phyloP scores from a whole-genome alignment of 2,888 invertebrate genomes.

The Eretmocerus hayati region DNA sequence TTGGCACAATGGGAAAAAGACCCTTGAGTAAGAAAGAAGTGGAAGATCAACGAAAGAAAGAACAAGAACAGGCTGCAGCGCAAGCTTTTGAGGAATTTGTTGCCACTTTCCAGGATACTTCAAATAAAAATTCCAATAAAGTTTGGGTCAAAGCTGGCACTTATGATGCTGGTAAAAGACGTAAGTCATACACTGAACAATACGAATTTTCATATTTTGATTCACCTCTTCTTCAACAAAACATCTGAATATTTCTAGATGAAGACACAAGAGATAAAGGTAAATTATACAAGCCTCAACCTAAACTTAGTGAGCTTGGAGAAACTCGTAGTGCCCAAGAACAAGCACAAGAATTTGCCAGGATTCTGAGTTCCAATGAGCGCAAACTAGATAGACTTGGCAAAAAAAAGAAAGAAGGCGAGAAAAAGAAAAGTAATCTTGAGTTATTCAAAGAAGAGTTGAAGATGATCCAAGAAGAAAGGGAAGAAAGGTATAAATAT shows the following conservation, averaged over 20 bases:
- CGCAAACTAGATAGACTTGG: slow-evolving; percentile 59
- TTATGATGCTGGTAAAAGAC: slow-evolving; percentile 89
- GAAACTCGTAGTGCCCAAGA: slow-evolving; percentile 57
- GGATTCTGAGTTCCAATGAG: slow-evolving; percentile 55
- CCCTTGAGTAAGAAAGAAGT: slow-evolving; percentile 73
- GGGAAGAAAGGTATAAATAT: slow-evolving; percentile 90
- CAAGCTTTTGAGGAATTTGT: slow-evolving; percentile 97
- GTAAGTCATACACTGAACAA: slow-evolving; percentile 50
- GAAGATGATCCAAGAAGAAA: slow-evolving; percentile 94
- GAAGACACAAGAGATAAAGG: slow-evolving; percentile 85
- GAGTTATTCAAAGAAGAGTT: slow-evolving; percentile 98
- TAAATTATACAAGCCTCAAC: slow-evolving; percentile 87
- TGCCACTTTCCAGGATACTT: slow-evolving; percentile 88
- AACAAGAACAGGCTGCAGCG: slow-evolving; percentile 85
- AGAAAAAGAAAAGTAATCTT: slow-evolving; percentile 93
- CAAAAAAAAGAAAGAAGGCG: slow-evolving; percentile 65
- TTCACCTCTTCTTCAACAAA: neutral
- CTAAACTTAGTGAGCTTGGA: slow-evolving; percentile 61
- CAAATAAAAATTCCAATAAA: slow-evolving; percentile 69
- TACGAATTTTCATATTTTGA: neutral
- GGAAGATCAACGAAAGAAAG: slow-evolving; percentile 80
- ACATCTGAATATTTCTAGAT: slow-evolving; percentile 50
- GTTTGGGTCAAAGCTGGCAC: slow-evolving; percentile 98
- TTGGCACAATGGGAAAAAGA: slow-evolving; percentile 67
- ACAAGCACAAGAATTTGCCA: slow-evolving; percentile 63